A percentile compares a stretch with the other conserved stretches of the same genome.
phyloP scores from a whole-genome alignment of 2,888 invertebrate genomes.

The Ornithoptera priamus region DNA sequence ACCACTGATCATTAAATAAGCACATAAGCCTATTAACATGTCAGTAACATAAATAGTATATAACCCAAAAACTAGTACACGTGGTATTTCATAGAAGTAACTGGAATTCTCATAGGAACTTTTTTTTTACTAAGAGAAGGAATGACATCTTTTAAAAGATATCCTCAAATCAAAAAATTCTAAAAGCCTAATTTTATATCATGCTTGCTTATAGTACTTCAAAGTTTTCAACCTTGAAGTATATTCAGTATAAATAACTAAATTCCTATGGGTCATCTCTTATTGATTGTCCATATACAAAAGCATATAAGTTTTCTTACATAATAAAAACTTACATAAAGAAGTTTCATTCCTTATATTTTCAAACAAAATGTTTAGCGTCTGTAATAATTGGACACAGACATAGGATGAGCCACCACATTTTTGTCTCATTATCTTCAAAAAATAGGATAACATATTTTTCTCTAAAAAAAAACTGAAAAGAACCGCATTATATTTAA shows the following conservation, averaged over 20 bases:
- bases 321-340: constrained; percentile 88
- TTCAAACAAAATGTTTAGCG: constrained; percentile 98
- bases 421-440: constrained; percentile 98
- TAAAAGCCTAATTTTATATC: too few species aligned
- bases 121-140: too few species aligned
- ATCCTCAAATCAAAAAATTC: too few species aligned
- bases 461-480: constrained; percentile 98
- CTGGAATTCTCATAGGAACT: too few species aligned
- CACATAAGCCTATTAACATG: too few species aligned
- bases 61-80: too few species aligned
- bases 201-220: too few species aligned
- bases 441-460: constrained; percentile 98
- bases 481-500: constrained; percentile 35
- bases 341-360: constrained; percentile 99
- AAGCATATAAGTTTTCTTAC: neutral
- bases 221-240: too few species aligned
- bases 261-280: neutral
- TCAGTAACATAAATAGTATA: too few species aligned
- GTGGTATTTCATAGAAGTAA: too few species aligned
- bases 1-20: too few species aligned
- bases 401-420: constrained; percentile 96
- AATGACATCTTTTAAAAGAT: too few species aligned
- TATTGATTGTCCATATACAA: neutral
- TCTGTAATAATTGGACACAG: constrained; percentile 98
- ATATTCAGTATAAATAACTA: neutral